Conservation (phyloP, 2,888 invertebrate species). For the Cantharis nigra region DNA sequence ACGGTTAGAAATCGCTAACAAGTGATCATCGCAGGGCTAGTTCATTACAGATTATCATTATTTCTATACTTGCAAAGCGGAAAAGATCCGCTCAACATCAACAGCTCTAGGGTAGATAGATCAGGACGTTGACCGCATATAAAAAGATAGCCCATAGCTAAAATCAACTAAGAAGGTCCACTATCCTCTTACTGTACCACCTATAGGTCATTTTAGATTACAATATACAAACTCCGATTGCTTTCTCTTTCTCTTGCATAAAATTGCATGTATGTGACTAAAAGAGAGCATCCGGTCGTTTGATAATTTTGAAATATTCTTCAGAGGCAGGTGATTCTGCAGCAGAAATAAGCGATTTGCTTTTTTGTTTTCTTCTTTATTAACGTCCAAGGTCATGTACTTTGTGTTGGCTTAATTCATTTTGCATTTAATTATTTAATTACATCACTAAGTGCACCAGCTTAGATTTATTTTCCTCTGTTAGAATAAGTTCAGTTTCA, state of each 20-base stretch:
- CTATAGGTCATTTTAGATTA: slow-evolving; percentile 16
- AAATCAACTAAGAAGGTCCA: slow-evolving; percentile 27
- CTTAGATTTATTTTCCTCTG: not conserved
- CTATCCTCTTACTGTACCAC: slow-evolving; percentile 27
- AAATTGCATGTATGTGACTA: not conserved
- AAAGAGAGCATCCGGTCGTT: slow-evolving; percentile 1
- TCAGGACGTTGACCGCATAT: slow-evolving; percentile 37
- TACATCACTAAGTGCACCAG: not conserved
- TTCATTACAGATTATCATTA: slow-evolving; percentile 15
- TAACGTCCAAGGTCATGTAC: slow-evolving; percentile 31
- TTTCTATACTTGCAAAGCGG: slow-evolving; percentile 22
- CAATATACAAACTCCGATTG: slow-evolving; percentile 5
- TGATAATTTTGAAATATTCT: slow-evolving; percentile 7
- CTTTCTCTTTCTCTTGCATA: slow-evolving; percentile 21
- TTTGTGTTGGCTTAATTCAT: slow-evolving; percentile 22
- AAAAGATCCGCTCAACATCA: slow-evolving; percentile 33
- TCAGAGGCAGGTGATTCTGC: slow-evolving; percentile 30
- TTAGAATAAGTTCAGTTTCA: no score
- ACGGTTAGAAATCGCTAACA: not conserved
- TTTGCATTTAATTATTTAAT: slow-evolving; percentile 12
- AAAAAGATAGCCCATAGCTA: slow-evolving; percentile 33
- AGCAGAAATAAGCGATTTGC: slow-evolving; percentile 29
- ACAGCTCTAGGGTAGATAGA: slow-evolving; percentile 32
- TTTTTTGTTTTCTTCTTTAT: slow-evolving; percentile 26
- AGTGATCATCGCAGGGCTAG: not conserved